Evolutionary conservation across 2,888 invertebrate genomes (phyloP).

Genomic region (Pachymerium ferrugineum): DNA sequence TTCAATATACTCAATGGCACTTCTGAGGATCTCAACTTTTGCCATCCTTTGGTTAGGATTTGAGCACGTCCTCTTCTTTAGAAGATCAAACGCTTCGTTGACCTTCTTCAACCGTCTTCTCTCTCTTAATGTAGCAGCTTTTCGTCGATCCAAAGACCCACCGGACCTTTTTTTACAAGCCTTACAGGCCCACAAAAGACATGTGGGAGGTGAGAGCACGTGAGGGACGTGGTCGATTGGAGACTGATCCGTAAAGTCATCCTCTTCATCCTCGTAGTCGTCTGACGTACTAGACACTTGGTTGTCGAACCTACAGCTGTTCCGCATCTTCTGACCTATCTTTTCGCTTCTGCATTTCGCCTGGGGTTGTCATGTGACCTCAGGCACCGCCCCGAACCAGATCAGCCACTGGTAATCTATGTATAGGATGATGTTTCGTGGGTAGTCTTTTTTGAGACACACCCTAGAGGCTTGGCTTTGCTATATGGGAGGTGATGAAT

Average conservation of each 20-base stretch:
- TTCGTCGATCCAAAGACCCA: constrained; percentile 88
- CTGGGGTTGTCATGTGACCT: not conserved
- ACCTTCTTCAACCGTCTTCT: constrained; percentile 88
- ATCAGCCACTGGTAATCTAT: not conserved
- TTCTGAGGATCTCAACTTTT: constrained; percentile 93
- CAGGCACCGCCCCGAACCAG: not conserved
- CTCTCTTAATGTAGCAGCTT: constrained; percentile 94
- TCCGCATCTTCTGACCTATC: not conserved
- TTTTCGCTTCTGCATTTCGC: not conserved
- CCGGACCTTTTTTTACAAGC: constrained; percentile 89
- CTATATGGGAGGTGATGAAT: not conserved
- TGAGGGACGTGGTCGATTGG: constrained; percentile 50
- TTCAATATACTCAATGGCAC: constrained; percentile 97
- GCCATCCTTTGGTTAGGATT: constrained; percentile 94
- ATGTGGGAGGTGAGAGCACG: constrained; percentile 59
- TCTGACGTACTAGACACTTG: not conserved
- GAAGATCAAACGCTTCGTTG: constrained; percentile 95
- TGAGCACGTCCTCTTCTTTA: constrained; percentile 85
- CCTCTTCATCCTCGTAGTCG: constrained; percentile 35
- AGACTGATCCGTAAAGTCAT: constrained; percentile 37
- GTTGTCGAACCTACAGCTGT: constrained; percentile 20
- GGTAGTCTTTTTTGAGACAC: not conserved
- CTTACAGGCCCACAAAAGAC: constrained; percentile 94
- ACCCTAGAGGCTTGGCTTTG: not conserved
- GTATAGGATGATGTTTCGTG: not conserved